phyloP scores from a whole-genome alignment of 2,113 vertebrate genomes.

The Oncorhynchus keta region DNA sequence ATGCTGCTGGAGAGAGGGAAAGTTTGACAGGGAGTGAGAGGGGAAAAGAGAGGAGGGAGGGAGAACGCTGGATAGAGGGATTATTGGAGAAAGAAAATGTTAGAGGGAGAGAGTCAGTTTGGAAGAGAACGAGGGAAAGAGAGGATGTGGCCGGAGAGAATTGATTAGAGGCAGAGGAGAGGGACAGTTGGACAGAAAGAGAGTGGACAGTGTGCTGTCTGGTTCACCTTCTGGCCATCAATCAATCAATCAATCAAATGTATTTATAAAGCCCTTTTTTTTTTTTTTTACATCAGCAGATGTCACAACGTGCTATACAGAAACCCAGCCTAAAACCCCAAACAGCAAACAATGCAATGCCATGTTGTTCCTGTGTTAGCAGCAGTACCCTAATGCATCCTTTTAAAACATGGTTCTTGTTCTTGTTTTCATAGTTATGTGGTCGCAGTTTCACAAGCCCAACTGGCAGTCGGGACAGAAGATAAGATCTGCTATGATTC shows the following conservation, averaged over 20 bases:
- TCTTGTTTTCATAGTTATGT: neutral
- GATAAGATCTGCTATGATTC: neutral
- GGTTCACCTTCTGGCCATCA: neutral
- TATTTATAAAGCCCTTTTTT: no score
- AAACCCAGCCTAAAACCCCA: no score
- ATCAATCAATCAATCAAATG: no score
- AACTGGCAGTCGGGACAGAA: neutral
- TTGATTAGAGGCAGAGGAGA: neutral
- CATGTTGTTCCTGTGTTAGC: neutral
- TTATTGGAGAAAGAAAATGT: neutral
- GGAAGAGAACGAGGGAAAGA: neutral
- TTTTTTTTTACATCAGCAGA: no score
- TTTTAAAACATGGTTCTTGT: neutral
- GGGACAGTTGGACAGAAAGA: neutral
- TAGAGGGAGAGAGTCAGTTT: neutral
- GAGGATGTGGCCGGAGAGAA: neutral
- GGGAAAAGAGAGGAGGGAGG: neutral
- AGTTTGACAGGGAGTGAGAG: neutral
- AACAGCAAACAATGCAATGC: neutral
- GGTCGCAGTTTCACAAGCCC: neutral
- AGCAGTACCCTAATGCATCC: neutral
- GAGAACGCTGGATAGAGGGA: neutral
- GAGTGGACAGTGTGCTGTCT: neutral
- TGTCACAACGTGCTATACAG: no score
- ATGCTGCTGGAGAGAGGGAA: slow-evolving; percentile 1